Conservation (phyloP, 2,888 invertebrate genomes). For the Dynastes grantii region DNA sequence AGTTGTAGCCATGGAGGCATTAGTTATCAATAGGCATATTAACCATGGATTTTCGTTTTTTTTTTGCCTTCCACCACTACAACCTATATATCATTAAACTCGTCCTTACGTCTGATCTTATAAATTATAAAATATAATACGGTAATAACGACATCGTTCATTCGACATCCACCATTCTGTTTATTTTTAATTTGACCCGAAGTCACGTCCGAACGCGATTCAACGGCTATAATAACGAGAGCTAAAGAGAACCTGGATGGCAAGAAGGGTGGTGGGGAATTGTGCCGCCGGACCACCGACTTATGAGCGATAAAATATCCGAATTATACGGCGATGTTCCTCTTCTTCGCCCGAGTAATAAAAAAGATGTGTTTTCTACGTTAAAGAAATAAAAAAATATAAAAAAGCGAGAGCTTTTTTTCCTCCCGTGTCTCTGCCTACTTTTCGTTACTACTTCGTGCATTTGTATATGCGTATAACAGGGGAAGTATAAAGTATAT, state of each 20-base stretch:
- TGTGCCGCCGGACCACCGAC: not conserved
- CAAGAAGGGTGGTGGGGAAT: not conserved
- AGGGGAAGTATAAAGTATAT: no score
- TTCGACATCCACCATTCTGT: not conserved
- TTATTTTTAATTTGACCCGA: conserved; percentile 29
- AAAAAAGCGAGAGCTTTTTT: not conserved
- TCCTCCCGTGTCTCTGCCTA: not conserved
- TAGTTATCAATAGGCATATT: no score
- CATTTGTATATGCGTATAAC: no score
- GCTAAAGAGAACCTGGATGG: not conserved
- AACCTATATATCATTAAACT: no score
- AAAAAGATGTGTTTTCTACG: conserved; percentile 26
- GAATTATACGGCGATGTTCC: conserved; percentile 18
- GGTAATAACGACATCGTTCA: conserved; percentile 10
- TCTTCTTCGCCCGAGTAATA: conserved; percentile 2
- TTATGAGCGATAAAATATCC: conserved; percentile 33
- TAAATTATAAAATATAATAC: not conserved
- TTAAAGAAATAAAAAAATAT: conserved; percentile 28
- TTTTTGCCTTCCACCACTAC: no score
- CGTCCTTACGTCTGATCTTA: not conserved
- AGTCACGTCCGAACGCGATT: conserved; percentile 20
- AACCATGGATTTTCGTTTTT: no score
- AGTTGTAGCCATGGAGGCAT: no score
- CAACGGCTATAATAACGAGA: not conserved
- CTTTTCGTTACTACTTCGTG: not conserved